A percentile compares a stretch with the other conserved stretches of the same genome.
Conservation (phyloP, 2,113 vertebrate species). For the Aegithalos caudatus region DNA sequence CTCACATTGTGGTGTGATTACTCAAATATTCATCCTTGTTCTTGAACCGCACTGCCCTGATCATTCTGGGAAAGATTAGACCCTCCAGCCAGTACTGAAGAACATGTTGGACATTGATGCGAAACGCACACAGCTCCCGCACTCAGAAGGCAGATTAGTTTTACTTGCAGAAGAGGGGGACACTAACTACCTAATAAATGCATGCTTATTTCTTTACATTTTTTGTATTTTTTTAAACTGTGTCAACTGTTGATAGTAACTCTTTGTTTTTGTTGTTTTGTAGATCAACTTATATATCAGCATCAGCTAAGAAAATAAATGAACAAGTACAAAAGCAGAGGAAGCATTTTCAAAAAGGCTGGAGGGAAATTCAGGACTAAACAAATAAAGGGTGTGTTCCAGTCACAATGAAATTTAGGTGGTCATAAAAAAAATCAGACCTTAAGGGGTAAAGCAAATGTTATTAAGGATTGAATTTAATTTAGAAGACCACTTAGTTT, state of each 20-base stretch:
- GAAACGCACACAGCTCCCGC: slow-evolving; percentile 14
- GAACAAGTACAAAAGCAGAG: background rate
- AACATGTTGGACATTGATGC: slow-evolving; percentile 42
- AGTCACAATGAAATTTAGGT: background rate
- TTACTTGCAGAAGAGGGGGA: slow-evolving; percentile 13
- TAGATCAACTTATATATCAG: background rate
- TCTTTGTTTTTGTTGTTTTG: background rate
- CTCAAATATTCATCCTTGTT: slow-evolving; percentile 76
- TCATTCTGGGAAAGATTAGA: slow-evolving; percentile 73
- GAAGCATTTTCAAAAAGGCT: background rate
- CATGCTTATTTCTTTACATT: background rate
- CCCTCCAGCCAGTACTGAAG: slow-evolving; percentile 53
- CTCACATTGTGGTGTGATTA: slow-evolving; percentile 83
- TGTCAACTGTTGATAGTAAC: background rate
- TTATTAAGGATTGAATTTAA: background rate
- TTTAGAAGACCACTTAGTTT: background rate
- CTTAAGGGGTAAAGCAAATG: background rate
- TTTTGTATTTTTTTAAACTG: background rate
- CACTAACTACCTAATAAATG: slow-evolving; percentile 9
- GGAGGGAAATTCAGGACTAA: background rate
- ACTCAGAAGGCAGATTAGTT: slow-evolving; percentile 43
- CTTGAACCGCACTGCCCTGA: slow-evolving; percentile 69
- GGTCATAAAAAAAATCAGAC: background rate
- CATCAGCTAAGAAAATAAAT: background rate
- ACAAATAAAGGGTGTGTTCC: background rate